These are phyloP conservation scores for Zeugodacus cucurbitae DNA, from an alignment of 1,140 invertebrate species.

Conservation along the genomic window DNA sequence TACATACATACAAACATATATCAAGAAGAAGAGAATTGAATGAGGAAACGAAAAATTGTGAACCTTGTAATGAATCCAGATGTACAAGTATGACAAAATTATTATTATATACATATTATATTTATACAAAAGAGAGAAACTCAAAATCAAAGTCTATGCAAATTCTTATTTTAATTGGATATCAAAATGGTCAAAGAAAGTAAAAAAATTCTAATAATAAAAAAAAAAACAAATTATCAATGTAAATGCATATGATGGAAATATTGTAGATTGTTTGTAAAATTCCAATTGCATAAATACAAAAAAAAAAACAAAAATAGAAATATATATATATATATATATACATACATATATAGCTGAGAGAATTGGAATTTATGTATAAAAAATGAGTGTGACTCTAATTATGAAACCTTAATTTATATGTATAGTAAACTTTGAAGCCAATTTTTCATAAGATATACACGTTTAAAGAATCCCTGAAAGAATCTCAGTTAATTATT, in stretches of 20 bases:
- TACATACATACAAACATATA: neutral
- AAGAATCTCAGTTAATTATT: neutral
- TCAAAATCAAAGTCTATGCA: conserved; percentile 16
- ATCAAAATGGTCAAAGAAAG: neutral
- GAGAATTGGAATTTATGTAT: neutral
- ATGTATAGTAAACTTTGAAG: too few species aligned
- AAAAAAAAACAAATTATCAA: neutral
- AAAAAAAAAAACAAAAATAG: neutral
- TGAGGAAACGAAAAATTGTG: neutral
- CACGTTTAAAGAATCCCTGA: neutral
- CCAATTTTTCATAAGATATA: neutral
- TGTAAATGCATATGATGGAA: neutral
- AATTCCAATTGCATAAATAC: neutral
- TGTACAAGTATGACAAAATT: conserved; percentile 10
- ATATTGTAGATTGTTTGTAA: conserved; percentile 15
- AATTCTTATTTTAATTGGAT: conserved; percentile 4
- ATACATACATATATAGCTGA: neutral
- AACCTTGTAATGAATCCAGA: conserved; percentile 23
- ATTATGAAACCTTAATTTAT: neutral
- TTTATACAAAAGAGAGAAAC: conserved; percentile 23
- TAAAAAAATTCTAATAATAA: neutral
- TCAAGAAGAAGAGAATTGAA: neutral
- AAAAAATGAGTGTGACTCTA: neutral
- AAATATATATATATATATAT: neutral
- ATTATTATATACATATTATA: neutral